Percentiles rank a stretch among this genome's conserved stretches.
Evolutionary conservation across 1,140 invertebrate species (phyloP).

Genomic region (Cyphomyrmex costatus): DNA sequence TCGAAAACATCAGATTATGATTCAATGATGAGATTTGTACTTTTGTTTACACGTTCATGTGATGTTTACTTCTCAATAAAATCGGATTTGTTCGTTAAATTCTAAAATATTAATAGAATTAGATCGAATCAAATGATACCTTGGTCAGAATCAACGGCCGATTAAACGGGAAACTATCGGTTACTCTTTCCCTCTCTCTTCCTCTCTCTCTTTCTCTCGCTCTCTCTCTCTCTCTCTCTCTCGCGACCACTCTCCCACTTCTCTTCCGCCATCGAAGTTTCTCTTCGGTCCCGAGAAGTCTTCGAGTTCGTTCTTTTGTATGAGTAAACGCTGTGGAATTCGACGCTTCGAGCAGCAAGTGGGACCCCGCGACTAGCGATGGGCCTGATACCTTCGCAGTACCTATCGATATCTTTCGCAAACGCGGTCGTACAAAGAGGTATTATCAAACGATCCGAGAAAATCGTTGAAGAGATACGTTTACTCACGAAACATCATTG

Average conservation of each 20-base stretch:
- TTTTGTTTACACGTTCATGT: not conserved
- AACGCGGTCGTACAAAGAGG: conserved; percentile 17
- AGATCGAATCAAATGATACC: conserved; percentile 31
- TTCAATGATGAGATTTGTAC: not conserved
- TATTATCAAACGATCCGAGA: conserved; percentile 36
- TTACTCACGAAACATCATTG: conserved; percentile 2
- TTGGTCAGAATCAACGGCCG: conserved; percentile 43
- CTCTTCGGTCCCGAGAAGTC: conserved; percentile 67
- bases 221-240: conserved; percentile 48
- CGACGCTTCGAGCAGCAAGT: conserved; percentile 74
- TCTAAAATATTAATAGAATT: conserved; percentile 6
- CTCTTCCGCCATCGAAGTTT: conserved; percentile 66
- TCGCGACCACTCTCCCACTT: conserved; percentile 62
- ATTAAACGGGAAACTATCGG: conserved; percentile 55
- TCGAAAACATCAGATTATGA: not conserved
- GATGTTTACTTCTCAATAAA: not conserved
- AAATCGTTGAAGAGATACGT: conserved; percentile 6
- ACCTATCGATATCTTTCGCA: conserved; percentile 46
- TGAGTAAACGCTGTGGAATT: conserved; percentile 83
- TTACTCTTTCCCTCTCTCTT: conserved; percentile 14
- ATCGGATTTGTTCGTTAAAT: not conserved
- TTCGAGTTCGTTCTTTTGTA: conserved; percentile 78
- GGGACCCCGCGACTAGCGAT: conserved; percentile 57
- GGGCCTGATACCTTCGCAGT: conserved; percentile 59
- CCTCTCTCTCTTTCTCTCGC: conserved; percentile 33